Evolutionary conservation across 2,113 vertebrate species (phyloP), one percentile per base, ranked within the genome.

Genomic region (Phylloscopus trochilus): DNA sequence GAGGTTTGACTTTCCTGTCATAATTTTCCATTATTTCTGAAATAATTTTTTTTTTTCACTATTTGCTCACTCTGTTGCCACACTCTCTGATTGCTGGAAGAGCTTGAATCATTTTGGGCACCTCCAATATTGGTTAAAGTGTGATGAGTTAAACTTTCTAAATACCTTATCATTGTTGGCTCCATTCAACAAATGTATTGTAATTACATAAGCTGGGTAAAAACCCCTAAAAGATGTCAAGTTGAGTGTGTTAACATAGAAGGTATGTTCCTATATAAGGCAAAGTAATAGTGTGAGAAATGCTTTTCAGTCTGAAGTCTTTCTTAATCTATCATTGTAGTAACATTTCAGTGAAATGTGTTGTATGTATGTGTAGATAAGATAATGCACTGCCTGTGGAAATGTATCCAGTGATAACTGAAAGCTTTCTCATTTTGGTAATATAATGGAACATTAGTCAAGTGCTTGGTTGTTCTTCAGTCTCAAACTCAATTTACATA

Each of bases 401-500:
- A 83, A 55, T 44, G 37, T 68, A 72, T 93, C 72, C 63, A 89
- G 63, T 30, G 52, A 83, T 89, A 77, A 64, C 66, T 63, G 56
- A 88, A 94, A 94, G 47, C 76, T 75, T 83, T 96, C 83, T 94
- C 44, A n/a, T 79, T 94, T 86, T 78, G 69, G 72, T 92, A 89
- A 68, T 81, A 41, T 37, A 64, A 55, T 44, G 83, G 73, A 64
- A 52, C 35, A 12, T 87, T 53, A 83, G 68, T 86, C 58, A 82
- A 90, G 85, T 24, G 15, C 39, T 89, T 83, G 60, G 51, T 83
- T 64, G 44, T 91, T 92, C 66, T 87, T 93, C 20, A 74, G n/a
- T 66, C 62, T 41, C 41, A 79, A 92, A 83, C n/a, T 89, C 53
- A 49, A 51, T 94, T 83, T 70, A 33, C 10, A 0, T 81, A 59